phyloP scores from a whole-genome alignment of 1,140 invertebrate species.

The Pogonomyrmex barbatus region DNA sequence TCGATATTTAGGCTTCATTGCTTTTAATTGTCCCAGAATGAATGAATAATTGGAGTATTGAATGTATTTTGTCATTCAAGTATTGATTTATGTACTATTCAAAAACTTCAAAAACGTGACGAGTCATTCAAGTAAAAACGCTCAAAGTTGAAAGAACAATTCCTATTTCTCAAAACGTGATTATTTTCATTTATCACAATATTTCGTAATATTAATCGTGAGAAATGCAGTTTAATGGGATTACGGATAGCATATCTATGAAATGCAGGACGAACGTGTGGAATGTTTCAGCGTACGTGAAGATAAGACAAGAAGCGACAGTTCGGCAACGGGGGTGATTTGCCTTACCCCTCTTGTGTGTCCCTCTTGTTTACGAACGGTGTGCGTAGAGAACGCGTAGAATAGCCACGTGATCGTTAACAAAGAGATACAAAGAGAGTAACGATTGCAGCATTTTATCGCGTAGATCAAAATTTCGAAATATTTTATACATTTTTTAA shows the following conservation, averaged over 20 bases:
- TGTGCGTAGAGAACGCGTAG: constrained; percentile 29
- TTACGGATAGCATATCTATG: constrained; percentile 60
- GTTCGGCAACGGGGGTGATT: constrained; percentile 45
- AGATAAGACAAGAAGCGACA: constrained; percentile 69
- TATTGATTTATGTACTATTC: no score
- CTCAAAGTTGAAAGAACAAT: constrained; percentile 7
- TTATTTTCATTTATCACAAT: neutral
- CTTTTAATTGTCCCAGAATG: neutral
- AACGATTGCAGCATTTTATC: neutral
- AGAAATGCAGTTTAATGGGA: constrained; percentile 46
- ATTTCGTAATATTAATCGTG: constrained; percentile 50
- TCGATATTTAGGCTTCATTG: neutral
- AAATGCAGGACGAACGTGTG: constrained; percentile 57
- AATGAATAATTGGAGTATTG: neutral
- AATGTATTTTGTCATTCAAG: neutral
- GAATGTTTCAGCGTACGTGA: constrained; percentile 59
- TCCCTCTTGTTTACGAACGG: constrained; percentile 64
- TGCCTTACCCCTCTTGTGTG: neutral
- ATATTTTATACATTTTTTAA: neutral
- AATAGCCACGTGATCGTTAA: constrained; percentile 41
- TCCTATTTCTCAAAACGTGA: neutral
- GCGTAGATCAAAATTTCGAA: constrained; percentile 10
- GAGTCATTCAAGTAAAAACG: neutral
- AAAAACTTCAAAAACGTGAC: neutral
- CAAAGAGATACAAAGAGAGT: neutral